A percentile compares a stretch with the other conserved stretches of the same genome.
Conservation (phyloP, 2,797 vertebrate genomes). For the Cirrhinus mrigala region DNA sequence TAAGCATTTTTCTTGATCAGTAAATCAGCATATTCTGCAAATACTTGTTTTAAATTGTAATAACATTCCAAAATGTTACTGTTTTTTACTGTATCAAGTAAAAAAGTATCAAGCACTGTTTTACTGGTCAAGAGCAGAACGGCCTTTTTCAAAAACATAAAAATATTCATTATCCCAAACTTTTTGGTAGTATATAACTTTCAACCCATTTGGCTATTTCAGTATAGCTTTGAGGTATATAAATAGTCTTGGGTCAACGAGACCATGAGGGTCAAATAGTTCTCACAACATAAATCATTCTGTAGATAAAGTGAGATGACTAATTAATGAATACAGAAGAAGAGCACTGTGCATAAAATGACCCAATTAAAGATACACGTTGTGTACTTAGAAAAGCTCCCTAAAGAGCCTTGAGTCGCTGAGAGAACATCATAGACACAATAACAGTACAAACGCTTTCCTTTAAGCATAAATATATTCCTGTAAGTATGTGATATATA, state of each 20-base stretch:
- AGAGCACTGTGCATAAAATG: conserved; percentile 12
- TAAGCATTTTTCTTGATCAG: no score
- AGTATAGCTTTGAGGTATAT: neutral
- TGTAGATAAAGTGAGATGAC: neutral
- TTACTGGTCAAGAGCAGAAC: neutral
- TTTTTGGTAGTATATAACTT: neutral
- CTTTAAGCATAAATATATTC: neutral
- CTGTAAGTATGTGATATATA: no score
- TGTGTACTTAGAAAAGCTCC: conserved; percentile 2
- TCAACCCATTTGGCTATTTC: neutral
- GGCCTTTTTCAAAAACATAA: neutral
- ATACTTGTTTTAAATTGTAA: neutral
- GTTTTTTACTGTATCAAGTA: no score
- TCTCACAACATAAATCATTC: neutral
- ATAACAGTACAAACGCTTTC: neutral
- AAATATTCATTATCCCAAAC: neutral
- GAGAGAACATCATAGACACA: neutral
- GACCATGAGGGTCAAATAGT: neutral
- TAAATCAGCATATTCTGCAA: neutral
- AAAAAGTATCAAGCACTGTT: no score
- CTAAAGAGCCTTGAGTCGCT: neutral
- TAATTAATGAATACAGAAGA: neutral
- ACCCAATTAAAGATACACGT: conserved; percentile 37
- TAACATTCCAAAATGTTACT: neutral
- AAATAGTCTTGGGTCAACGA: neutral